Conservation (phyloP, 2,888 invertebrate genomes). For the Lithodes maja region DNA sequence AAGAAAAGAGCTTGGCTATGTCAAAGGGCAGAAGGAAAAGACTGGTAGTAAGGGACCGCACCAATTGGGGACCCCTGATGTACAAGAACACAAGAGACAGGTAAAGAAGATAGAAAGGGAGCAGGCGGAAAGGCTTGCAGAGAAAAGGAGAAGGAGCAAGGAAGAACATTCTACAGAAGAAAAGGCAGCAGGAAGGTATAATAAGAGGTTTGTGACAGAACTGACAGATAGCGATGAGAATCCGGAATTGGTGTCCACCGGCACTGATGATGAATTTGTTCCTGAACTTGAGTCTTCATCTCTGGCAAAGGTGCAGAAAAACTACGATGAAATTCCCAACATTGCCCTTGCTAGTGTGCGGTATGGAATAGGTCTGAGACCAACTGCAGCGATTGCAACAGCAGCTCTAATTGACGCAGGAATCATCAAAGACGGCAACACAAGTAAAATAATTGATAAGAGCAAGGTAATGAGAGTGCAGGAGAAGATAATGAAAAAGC, state of each 20-base stretch:
- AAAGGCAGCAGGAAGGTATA: conserved; percentile 23
- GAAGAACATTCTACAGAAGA: conserved; percentile 12
- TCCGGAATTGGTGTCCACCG: not conserved
- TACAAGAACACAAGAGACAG: conserved; percentile 32
- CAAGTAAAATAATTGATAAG: conserved; percentile 21
- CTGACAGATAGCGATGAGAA: conserved; percentile 25
- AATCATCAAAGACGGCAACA: conserved; percentile 7
- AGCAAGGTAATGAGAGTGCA: conserved; percentile 23
- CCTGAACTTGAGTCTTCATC: conserved; percentile 7
- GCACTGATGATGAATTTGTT: conserved; percentile 6
- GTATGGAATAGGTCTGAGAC: conserved; percentile 30
- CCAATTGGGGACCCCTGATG: conserved; percentile 8
- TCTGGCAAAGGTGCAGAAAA: conserved; percentile 21
- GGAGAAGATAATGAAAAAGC: conserved; percentile 47
- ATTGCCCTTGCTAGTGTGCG: conserved; percentile 27
- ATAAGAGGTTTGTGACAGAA: conserved; percentile 26
- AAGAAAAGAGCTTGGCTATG: conserved; percentile 19
- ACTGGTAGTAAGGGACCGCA: not conserved
- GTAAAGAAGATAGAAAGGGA: conserved; percentile 10
- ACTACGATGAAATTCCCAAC: conserved; percentile 33
- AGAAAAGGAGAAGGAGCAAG: conserved; percentile 25
- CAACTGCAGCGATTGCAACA: conserved; percentile 12
- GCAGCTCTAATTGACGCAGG: conserved; percentile 30
- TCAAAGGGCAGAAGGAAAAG: conserved; percentile 3
- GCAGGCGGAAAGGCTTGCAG: not conserved